A percentile compares a stretch with the other conserved stretches of the same genome.
These are phyloP conservation scores for Lasioglossum morio DNA, from an alignment of 2,888 invertebrate genomes.

Conservation along the genomic window DNA sequence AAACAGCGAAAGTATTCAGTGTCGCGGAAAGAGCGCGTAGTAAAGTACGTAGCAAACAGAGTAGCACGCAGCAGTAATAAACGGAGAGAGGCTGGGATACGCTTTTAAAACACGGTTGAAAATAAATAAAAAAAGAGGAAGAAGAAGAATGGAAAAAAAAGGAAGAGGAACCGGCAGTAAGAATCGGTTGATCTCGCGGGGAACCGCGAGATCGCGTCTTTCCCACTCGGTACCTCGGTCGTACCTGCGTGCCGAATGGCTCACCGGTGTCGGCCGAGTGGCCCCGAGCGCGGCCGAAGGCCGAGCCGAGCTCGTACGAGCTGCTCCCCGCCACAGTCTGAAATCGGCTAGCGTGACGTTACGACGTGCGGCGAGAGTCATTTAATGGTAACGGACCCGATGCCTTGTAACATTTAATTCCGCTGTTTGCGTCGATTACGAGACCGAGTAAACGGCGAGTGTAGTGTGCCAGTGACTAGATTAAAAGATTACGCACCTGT, in stretches of 20 bases:
- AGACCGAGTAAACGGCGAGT: conserved; percentile 31
- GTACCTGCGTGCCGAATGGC: conserved; percentile 59
- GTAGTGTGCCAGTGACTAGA: conserved; percentile 66
- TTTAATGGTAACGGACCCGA: conserved; percentile 50
- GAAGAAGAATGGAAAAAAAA: neutral
- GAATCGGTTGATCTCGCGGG: conserved; percentile 60
- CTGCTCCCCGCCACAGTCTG: conserved; percentile 81
- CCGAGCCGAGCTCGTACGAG: conserved; percentile 74
- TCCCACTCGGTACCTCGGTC: conserved; percentile 48
- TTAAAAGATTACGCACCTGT: conserved; percentile 29
- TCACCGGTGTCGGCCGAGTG: conserved; percentile 67
- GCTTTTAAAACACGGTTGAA: conserved; percentile 28
- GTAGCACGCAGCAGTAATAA: neutral
- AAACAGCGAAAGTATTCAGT: conserved; percentile 9
- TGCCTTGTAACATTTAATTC: conserved; percentile 59
- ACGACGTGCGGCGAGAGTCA: conserved; percentile 71
- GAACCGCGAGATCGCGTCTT: conserved; percentile 59
- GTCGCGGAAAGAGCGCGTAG: neutral
- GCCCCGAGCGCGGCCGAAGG: conserved; percentile 73
- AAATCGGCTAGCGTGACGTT: conserved; percentile 82
- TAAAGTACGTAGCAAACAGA: neutral
- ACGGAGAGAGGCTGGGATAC: conserved; percentile 22
- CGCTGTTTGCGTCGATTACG: conserved; percentile 43
- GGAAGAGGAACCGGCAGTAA: conserved; percentile 23
- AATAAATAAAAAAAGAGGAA: no score